These are phyloP conservation scores for Megaustenia siamemsis DNA, from an alignment of 2,888 invertebrate species.

Conservation along the genomic window DNA sequence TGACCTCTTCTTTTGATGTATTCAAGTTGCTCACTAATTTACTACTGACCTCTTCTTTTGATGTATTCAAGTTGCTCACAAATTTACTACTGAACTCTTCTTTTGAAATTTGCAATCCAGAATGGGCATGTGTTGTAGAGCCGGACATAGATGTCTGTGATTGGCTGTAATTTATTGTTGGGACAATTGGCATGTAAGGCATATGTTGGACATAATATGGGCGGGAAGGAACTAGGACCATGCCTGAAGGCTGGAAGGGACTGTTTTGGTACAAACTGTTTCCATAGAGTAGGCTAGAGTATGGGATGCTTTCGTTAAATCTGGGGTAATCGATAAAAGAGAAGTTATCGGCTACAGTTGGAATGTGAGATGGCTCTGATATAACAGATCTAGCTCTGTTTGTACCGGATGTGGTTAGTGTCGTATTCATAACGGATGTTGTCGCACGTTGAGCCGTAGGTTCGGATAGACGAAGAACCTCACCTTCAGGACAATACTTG, in stretches of 20 bases:
- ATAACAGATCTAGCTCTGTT: not conserved
- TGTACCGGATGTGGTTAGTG: not conserved
- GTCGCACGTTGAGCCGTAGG: not conserved
- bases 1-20: not conserved
- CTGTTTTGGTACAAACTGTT: not conserved
- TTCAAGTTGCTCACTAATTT: not conserved
- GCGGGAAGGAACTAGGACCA: conserved; percentile 12
- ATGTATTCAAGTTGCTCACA: too few relatives aligned
- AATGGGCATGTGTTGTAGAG: not conserved
- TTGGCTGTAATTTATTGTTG: not conserved
- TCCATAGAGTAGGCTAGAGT: not conserved
- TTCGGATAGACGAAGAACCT: not conserved
- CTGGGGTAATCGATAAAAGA: not conserved
- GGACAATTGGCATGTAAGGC: conserved; percentile 22
- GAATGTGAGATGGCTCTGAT: not conserved
- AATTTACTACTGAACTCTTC: not conserved
- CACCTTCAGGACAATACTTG: not conserved
- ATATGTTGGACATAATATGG: conserved; percentile 32
- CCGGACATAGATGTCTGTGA: not conserved
- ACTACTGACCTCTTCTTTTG: not conserved
- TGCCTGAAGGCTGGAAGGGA: not conserved
- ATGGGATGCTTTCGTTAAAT: not conserved
- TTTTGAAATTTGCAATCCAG: not conserved
- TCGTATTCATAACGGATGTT: not conserved
- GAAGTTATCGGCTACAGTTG: not conserved